Evolutionary conservation across 2,797 vertebrate species (phyloP).

Genomic region (Xerus rutilus): DNA sequence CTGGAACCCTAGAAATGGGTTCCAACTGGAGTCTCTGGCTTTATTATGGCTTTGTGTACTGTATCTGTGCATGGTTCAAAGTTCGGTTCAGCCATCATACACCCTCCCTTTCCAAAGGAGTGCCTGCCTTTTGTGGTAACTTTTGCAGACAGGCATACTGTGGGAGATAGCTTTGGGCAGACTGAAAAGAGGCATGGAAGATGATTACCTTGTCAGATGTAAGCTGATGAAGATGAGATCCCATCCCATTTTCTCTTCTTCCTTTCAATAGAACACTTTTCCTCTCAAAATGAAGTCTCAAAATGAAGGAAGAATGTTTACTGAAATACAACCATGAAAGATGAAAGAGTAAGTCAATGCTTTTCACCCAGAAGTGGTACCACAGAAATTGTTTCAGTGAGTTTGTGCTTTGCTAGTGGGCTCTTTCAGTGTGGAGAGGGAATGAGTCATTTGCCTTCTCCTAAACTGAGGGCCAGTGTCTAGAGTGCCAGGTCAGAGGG

Average conservation of each 20-base stretch:
- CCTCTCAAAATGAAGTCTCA: slow-evolving; percentile 27
- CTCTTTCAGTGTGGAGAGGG: not conserved
- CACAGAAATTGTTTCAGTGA: not conserved
- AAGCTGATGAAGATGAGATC: not conserved
- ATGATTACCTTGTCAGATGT: not conserved
- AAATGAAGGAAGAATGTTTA: not conserved
- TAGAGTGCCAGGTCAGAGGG: not conserved
- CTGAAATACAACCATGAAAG: slow-evolving; percentile 20
- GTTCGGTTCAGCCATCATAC: not conserved
- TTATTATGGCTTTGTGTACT: not conserved
- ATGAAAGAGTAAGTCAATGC: not conserved
- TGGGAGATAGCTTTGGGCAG: slow-evolving; percentile 10
- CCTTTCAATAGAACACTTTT: not conserved
- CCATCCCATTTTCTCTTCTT: not conserved
- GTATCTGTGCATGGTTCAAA: not conserved
- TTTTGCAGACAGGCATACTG: not conserved
- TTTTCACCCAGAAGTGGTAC: not conserved
- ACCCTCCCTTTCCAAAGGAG: not conserved
- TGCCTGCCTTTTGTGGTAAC: not conserved
- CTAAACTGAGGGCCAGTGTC: not conserved
- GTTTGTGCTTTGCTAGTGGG: not conserved
- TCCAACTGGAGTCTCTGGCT: not conserved
- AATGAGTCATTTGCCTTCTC: not conserved
- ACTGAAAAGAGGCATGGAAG: slow-evolving; percentile 9
- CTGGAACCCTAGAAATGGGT: not conserved